Conservation (phyloP, 2,797 vertebrate genomes). For the Ispidina picta region DNA sequence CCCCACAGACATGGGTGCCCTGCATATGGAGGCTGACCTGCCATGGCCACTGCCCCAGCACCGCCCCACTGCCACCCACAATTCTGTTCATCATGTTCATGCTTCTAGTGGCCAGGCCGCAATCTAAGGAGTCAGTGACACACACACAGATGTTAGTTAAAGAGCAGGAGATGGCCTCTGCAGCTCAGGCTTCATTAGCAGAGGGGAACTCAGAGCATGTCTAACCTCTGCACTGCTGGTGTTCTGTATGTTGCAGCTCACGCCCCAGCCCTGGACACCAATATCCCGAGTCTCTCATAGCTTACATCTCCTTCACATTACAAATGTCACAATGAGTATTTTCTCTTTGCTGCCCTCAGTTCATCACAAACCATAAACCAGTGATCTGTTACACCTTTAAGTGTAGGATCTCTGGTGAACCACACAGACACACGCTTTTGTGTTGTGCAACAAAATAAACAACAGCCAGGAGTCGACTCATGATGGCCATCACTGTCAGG, state of each 20-base stretch:
- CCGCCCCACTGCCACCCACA: conserved; percentile 81
- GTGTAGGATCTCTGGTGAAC: accelerated
- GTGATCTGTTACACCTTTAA: background rate
- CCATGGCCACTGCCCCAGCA: conserved; percentile 84
- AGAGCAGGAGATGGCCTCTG: background rate
- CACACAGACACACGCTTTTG: background rate
- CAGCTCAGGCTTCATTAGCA: background rate
- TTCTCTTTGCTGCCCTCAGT: background rate
- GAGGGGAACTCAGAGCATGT: accelerated
- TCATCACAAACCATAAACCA: background rate
- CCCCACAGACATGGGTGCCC: conserved; percentile 81
- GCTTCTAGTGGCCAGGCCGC: conserved; percentile 41
- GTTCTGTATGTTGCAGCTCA: accelerated
- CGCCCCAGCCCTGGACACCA: background rate
- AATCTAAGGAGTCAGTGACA: conserved; percentile 47
- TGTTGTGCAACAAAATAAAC: background rate
- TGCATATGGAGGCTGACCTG: conserved; percentile 85
- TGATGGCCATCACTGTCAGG: background rate
- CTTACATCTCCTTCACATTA: background rate
- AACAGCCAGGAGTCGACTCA: background rate
- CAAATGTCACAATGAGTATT: background rate
- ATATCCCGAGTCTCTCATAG: background rate
- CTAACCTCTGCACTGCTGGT: background rate
- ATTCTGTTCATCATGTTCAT: conserved; percentile 73
- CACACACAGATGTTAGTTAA: conserved; percentile 26